A percentile compares a stretch with the other conserved stretches of the same genome.
Evolutionary conservation across 2,113 vertebrate species (phyloP).

Genomic region (Tychaedon coryphoeus): DNA sequence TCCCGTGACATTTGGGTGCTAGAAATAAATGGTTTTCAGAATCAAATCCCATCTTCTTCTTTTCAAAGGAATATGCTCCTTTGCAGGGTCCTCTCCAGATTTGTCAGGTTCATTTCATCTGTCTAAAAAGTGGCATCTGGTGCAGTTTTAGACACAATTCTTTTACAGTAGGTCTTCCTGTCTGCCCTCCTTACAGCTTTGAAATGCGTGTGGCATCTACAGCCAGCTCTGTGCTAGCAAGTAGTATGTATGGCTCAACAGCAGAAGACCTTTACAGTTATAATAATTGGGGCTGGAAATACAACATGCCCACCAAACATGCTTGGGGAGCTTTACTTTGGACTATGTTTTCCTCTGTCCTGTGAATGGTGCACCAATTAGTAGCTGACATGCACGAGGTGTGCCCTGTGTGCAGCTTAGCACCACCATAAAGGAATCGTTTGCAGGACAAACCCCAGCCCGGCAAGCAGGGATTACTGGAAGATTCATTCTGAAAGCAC

Average conservation of each 20-base stretch:
- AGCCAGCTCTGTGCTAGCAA: not conserved
- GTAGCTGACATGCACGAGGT: not conserved
- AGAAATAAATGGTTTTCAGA: not conserved
- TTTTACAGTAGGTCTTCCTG: not conserved
- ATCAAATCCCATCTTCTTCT: not conserved
- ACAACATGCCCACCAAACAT: not conserved
- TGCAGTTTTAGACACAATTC: not conserved
- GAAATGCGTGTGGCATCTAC: not conserved
- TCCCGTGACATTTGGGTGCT: not conserved
- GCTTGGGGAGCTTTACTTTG: not conserved
- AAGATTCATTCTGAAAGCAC: not conserved
- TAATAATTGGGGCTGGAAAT: not conserved
- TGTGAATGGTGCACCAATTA: rapidly evolving
- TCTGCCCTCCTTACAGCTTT: not conserved
- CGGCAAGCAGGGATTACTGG: not conserved
- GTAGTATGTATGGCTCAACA: not conserved
- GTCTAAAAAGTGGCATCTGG: not conserved
- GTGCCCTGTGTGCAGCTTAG: rapidly evolving
- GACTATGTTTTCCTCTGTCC: not conserved
- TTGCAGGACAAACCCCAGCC: not conserved
- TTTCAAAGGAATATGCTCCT: not conserved
- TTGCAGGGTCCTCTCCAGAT: not conserved
- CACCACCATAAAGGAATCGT: not conserved
- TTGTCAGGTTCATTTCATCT: not conserved
- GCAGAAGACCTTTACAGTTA: not conserved